Evolutionary conservation across 2,888 invertebrate genomes (phyloP).

Genomic region (Clunio marinus): DNA sequence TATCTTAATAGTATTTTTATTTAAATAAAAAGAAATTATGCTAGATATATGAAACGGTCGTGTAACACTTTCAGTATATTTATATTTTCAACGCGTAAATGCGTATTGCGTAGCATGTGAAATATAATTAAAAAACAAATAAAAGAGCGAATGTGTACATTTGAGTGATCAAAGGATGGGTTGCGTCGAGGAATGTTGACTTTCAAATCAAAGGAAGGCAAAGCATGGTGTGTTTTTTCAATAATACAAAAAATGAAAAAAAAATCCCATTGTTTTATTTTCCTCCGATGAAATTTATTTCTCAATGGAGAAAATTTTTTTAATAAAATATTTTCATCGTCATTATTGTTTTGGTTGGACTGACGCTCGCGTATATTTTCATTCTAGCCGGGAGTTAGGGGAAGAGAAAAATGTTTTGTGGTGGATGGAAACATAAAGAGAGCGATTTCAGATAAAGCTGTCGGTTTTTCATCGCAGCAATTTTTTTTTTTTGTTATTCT

Average conservation of each 20-base stretch:
- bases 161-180: not conserved
- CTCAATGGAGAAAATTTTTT: not conserved
- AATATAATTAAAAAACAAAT: not conserved
- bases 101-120: not conserved
- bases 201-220: slow-evolving; percentile 10
- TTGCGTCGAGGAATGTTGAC: not conserved
- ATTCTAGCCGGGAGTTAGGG: not conserved
- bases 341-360: not conserved
- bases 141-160: not conserved
- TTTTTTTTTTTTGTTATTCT: not conserved
- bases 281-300: not conserved
- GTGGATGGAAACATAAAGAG: not conserved
- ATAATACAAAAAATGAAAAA: too few relatives aligned
- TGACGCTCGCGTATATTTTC: not conserved
- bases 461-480: not conserved
- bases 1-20: too few relatives aligned
- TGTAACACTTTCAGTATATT: too few relatives aligned
- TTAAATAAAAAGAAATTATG: too few relatives aligned
- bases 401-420: not conserved
- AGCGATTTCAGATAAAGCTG: not conserved
- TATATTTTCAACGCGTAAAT: not conserved
- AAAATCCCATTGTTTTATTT: not conserved
- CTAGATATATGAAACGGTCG: too few relatives aligned
- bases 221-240: too few relatives aligned
- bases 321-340: slow-evolving; percentile 10